These are phyloP conservation scores for Strix aluco DNA, from an alignment of 2,113 vertebrate species.

Conservation along the genomic window DNA sequence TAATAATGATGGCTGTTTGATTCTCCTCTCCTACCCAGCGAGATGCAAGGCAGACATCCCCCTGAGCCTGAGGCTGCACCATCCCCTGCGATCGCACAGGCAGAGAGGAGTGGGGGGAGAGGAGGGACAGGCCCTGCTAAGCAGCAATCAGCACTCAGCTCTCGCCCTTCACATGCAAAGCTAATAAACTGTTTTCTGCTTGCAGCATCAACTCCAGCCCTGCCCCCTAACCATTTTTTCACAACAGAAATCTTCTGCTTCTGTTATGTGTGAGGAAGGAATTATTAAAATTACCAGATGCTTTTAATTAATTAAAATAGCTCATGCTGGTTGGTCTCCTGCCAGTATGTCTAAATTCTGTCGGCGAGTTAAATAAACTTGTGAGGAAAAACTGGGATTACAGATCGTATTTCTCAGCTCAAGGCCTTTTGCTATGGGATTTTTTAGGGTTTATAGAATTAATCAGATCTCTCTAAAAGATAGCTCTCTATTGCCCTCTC, in stretches of 20 bases:
- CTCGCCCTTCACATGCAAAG: background rate
- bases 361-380: background rate
- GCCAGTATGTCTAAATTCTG: background rate
- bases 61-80: background rate
- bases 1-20: background rate
- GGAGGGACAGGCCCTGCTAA: background rate
- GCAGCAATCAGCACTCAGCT: background rate
- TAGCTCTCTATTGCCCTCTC: constrained; percentile 65
- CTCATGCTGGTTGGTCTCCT: background rate
- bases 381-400: background rate
- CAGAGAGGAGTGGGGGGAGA: background rate
- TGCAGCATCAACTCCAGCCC: background rate
- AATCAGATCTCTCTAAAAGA: background rate
- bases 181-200: background rate
- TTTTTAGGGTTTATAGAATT: background rate
- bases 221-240: background rate
- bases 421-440: background rate
- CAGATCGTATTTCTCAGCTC: background rate
- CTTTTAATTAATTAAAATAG: constrained; percentile 2
- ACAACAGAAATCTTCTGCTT: background rate
- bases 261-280: background rate
- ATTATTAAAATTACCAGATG: constrained; percentile 5
- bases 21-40: background rate
- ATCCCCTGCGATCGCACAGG: background rate
- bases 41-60: background rate